Conservation (phyloP, 2,113 vertebrate genomes). For the Pseudopodoces humilis region DNA sequence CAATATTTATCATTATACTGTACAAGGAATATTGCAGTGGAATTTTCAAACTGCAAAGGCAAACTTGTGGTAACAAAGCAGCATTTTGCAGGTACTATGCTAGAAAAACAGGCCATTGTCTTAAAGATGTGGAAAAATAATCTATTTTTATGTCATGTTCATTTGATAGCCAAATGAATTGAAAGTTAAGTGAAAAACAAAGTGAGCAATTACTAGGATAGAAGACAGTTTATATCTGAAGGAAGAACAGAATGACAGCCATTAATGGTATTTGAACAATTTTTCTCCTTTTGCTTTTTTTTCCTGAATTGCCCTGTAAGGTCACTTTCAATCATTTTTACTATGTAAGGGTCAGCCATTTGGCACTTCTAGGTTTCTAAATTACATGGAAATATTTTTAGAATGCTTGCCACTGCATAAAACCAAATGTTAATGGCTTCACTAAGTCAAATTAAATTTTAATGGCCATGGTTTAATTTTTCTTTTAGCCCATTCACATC, state of each 20-base stretch:
- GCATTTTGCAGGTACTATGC: not conserved
- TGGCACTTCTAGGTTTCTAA: slow-evolving; percentile 19
- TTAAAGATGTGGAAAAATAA: not conserved
- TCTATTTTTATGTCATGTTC: not conserved
- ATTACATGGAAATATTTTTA: slow-evolving; percentile 52
- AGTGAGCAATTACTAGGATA: not conserved
- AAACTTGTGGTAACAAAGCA: not conserved
- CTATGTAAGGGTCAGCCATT: not conserved
- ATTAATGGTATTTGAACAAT: not conserved
- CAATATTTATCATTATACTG: not conserved
- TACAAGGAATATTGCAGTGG: not conserved
- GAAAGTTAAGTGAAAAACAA: not conserved
- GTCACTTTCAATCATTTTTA: slow-evolving; percentile 1
- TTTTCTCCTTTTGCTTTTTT: not conserved
- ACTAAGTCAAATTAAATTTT: slow-evolving; percentile 70
- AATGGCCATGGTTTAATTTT: slow-evolving; percentile 56
- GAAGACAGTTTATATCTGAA: not conserved
- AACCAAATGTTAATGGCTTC: slow-evolving; percentile 59
- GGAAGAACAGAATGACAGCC: not conserved
- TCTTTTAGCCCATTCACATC: slow-evolving; percentile 31
- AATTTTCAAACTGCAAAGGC: not conserved
- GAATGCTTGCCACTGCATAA: slow-evolving; percentile 56
- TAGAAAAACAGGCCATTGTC: not conserved
- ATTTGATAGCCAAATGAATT: not conserved
- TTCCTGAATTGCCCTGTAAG: not conserved